Percentiles rank a stretch among this genome's conserved stretches.
Conservation (phyloP, 2,113 vertebrate species). For the Dromiciops gliroides region DNA sequence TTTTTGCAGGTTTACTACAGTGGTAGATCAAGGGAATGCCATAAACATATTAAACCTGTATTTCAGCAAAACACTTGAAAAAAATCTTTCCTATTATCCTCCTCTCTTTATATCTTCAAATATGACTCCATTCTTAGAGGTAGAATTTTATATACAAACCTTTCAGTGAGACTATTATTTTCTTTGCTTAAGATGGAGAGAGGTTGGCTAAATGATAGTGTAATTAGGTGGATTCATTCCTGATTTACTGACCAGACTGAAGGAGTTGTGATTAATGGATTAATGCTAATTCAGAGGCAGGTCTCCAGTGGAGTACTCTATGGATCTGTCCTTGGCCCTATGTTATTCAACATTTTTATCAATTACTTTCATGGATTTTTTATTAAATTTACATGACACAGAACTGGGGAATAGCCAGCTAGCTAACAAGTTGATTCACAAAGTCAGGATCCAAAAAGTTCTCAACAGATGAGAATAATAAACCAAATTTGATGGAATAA, state of each 20-base stretch:
- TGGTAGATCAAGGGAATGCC: neutral
- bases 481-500: neutral
- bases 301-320: neutral
- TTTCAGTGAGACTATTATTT: neutral
- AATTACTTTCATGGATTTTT: neutral
- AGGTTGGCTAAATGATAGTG: neutral
- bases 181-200: neutral
- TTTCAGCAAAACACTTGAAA: neutral
- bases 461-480: neutral
- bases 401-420: neutral
- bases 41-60: neutral
- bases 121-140: neutral
- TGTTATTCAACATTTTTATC: neutral
- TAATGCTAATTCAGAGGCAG: neutral
- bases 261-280: neutral
- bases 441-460: neutral
- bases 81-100: neutral
- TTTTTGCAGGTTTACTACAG: neutral
- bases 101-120: neutral
- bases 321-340: neutral
- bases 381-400: neutral
- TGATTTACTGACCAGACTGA: neutral
- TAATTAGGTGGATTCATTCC: neutral
- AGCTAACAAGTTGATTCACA: neutral
- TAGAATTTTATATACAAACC: neutral